Evolutionary conservation across 2,113 vertebrate species (phyloP), one percentile per base, ranked within the genome.

Genomic region (Coracopsis vasa): DNA sequence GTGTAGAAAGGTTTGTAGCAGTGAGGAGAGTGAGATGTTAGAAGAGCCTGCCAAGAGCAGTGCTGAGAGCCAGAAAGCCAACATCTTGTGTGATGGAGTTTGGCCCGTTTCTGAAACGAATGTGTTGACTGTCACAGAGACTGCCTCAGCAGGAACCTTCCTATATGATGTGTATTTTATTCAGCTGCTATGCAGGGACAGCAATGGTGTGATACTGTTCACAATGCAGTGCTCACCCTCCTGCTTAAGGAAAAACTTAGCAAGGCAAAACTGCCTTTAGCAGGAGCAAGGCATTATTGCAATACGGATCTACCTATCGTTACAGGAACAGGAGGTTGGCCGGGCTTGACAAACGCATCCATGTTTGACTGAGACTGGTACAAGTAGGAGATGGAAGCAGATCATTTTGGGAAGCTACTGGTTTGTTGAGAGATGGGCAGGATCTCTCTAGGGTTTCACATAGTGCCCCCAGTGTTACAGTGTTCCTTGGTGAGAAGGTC

Each of bases 321-420:
- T 16, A 47, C 15, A n/a, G 77, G 44, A 72, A 13, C 2, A 21
- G 39, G 16, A 82, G 35, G 35, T 10, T 50, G 39, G 4, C 12
- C 0, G 0, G 11, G 11, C 35, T 67, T 72, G 41, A 58, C 33
- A 73, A 58, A 11, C 3, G 1, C 4, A 6, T 44, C 61, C 17
- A 4, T 3, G 16, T 60, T 69, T 83, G 64, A 1, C 11, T 17
- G 19, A 86, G 17, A 25, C 33, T 35, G 41, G 14, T 37, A 37
- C 65, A 44, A 37, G 53, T 0, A 53, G 54, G 37, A 64, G 77
- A 15, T 51, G 56, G 80, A 51, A 62, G 78, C 4, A 17, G 27
- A 5, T 53, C 6, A 11, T 50, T 45, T 50, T 73, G 42, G n/a
- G 41, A 62, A 75, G 20, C 28, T 89, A 5, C 11, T 48, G 13